Evolutionary conservation across 2,797 vertebrate genomes (phyloP), one percentile per base, ranked within the genome.

Genomic region (Cirrhinus molitorella): DNA sequence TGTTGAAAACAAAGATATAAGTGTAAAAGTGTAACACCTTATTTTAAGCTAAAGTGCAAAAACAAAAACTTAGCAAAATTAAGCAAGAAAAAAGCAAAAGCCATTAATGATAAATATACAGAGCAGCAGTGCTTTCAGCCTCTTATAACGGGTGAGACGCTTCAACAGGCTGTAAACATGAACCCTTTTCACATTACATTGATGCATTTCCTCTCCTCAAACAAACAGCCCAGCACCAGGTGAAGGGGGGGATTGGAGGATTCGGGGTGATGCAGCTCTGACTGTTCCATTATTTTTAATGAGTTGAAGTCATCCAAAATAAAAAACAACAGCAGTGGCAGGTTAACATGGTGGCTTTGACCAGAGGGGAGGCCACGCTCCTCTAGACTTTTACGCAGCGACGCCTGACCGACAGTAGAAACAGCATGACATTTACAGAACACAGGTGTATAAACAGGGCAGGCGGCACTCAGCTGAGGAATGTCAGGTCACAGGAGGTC

Each of bases 281-380:
- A 92, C 92, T 91, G 88, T 89, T 90, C 91, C 91, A 94, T 94
- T 92, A 92, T 91, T 90, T 91, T 88, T 94, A 94, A 95, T 93
- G 91, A 94, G 90, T 86, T 90, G 86, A 88, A 88, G 89, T 88
- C 57, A 78, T 88, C 87, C 88, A 89, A 87, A 86, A 73, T 55
- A 79, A 71, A 78, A 81, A 31, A 34, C n/a, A 66, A 73, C 67
- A 73, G 75, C 57, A 79, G 80, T 74, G 31, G 40, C 85, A 61
- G 78, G 43, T 94, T 93, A 94, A 94, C 93, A 92, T 80, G 89
- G 87, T 90, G 89, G 83, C 88, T 65, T 21, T 80, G 90, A 88
- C 88, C 83, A 88, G 83, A 89, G 87, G 80, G 83, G 89, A 90
- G 90, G 92, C 90, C 91, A 83, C 80, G 82, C 81, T 90, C 0